A percentile compares a stretch with the other conserved stretches of the same genome.
Evolutionary conservation across 2,888 invertebrate species (phyloP).

Genomic region (Rhynchonema sp.): DNA sequence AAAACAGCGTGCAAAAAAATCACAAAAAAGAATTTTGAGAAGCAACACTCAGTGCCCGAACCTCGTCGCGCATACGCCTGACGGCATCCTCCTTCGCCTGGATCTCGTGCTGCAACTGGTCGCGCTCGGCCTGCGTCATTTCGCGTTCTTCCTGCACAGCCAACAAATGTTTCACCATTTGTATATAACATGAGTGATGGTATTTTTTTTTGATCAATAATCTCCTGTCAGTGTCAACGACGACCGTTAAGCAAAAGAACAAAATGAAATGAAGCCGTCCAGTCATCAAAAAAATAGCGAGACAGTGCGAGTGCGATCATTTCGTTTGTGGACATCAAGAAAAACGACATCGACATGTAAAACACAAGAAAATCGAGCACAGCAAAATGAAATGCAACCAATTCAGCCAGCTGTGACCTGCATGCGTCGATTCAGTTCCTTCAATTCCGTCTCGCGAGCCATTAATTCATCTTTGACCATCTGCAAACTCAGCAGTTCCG

Average conservation of each 20-base stretch:
- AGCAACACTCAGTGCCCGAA: not conserved
- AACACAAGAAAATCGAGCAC: not conserved
- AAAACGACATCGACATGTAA: not conserved
- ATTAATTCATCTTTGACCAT: conserved; percentile 10
- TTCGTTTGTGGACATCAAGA: no score
- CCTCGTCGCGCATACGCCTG: conserved; percentile 5
- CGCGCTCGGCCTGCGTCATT: conserved; percentile 46
- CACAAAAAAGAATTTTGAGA: not conserved
- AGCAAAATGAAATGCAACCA: not conserved
- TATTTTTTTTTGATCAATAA: not conserved
- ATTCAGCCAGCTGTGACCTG: not conserved
- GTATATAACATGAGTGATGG: not conserved
- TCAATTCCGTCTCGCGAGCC: conserved; percentile 33
- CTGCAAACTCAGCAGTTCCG: conserved; percentile 69
- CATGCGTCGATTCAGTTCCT: conserved; percentile 57
- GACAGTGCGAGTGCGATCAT: no score
- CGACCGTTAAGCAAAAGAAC: no score
- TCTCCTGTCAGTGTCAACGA: no score
- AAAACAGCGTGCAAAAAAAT: not conserved
- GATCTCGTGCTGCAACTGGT: conserved; percentile 21
- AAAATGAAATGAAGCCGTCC: no score
- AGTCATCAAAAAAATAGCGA: no score
- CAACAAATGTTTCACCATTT: no score
- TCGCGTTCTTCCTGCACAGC: conserved; percentile 76
- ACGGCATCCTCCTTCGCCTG: conserved; percentile 6